A percentile compares a stretch with the other conserved stretches of the same genome.
These are phyloP conservation scores for Kuschelorhynchus macadamiae DNA, from an alignment of 2,888 invertebrate genomes.

Conservation along the genomic window DNA sequence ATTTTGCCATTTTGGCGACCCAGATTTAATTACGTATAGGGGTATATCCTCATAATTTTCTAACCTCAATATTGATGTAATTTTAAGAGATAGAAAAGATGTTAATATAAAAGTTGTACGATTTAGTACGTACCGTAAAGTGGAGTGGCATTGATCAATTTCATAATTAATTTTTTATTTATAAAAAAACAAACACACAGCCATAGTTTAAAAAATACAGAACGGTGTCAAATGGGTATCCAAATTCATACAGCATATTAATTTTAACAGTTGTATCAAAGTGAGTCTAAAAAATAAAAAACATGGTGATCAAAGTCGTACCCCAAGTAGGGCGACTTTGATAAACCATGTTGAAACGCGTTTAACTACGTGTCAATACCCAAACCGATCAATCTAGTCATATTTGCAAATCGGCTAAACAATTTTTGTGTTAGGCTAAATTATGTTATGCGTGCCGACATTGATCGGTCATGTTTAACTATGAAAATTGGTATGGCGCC, in stretches of 20 bases:
- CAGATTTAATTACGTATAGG: too few species aligned
- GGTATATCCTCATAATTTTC: too few species aligned
- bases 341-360: conserved; percentile 3
- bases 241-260: conserved; percentile 5
- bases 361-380: conserved; percentile 7
- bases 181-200: conserved; percentile 11
- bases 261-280: not conserved
- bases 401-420: conserved; percentile 5
- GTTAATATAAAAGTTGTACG: too few species aligned
- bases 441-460: conserved; percentile 3
- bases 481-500: conserved; percentile 7
- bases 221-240: conserved; percentile 12
- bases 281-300: conserved; percentile 5
- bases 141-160: conserved; percentile 14
- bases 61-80: too few species aligned
- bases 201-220: conserved; percentile 1
- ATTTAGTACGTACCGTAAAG: conserved; percentile 7
- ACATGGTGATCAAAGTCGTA: conserved; percentile 14
- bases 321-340: not conserved
- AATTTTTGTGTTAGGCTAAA: conserved; percentile 11
- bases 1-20: too few species aligned
- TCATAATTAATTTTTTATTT: conserved; percentile 12
- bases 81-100: too few species aligned
- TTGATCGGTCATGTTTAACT: conserved; percentile 6
- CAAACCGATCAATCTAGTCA: not conserved